phyloP scores from a whole-genome alignment of 2,113 vertebrate genomes.

The Phyllostomus discolor region DNA sequence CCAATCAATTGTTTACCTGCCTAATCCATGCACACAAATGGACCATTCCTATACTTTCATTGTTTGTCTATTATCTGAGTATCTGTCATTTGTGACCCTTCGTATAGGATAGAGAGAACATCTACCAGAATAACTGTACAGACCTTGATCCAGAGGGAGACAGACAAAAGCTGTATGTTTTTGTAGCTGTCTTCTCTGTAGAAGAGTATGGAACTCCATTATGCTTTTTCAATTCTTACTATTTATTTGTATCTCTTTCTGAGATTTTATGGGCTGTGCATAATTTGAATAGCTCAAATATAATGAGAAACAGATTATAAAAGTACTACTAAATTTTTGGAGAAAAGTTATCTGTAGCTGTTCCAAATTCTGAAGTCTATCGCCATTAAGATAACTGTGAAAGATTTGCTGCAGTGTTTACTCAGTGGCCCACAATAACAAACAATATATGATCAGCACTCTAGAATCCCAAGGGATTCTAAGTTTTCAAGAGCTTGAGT shows the following conservation, averaged over 20 bases:
- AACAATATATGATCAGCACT: neutral
- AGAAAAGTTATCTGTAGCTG: conserved; percentile 8
- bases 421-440: neutral
- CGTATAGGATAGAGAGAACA: neutral
- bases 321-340: neutral
- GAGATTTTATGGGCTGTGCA: conserved; percentile 41
- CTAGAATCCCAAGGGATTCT: neutral
- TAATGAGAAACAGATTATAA: conserved; percentile 56
- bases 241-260: conserved; percentile 42
- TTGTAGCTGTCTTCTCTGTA: neutral
- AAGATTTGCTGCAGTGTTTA: neutral
- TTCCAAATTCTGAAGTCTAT: neutral
- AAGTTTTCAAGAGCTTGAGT: conserved; percentile 1
- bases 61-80: neutral
- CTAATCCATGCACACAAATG: neutral
- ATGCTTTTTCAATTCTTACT: conserved; percentile 21
- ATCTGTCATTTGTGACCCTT: neutral
- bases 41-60: neutral
- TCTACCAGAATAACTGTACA: neutral
- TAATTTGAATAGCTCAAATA: conserved; percentile 44
- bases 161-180: neutral
- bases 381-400: conserved; percentile 3
- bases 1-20: neutral
- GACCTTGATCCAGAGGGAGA: neutral
- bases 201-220: neutral